Evolutionary conservation across 1,140 invertebrate species (phyloP), one percentile per base, ranked within the genome.

Genomic region (Gryon sp.): DNA sequence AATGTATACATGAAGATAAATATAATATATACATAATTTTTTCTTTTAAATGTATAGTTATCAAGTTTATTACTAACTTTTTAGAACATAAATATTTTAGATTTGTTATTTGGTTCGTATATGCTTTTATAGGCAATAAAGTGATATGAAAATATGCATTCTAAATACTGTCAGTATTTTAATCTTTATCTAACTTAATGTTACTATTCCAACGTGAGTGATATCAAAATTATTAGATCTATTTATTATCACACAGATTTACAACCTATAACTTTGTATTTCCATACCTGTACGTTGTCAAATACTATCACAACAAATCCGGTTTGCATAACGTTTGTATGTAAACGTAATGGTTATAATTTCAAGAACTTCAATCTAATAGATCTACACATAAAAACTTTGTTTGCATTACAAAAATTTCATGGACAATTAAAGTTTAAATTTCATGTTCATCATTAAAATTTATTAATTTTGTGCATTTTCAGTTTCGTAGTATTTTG

Each of bases 301-400:
- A 36, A 19, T 7, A 15, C 2, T 50, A 50, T 63, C 16, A 20
- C 30, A 52, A 50, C 60, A 50, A 63, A 63, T 63, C 60, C 60
- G 45, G 60, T 63, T 63, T 52, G 22, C 45, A 63, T 40, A 52
- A 63, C 4, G 16, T 40, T 32, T 32, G n/a, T 52, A 53, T 53
- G 50, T 16, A 53, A 53, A 53, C 14, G n/a, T 40, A 34, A 40
- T 40, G 11, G 34, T 4, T 16, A 53, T 6, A 24, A 32, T 53
- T 53, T 53, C 19, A 40, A 53, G 2, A 11, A 26, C 34, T 26
- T 24, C 16, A 46, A 11, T 52, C 18, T 22, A 52, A 52, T 52
- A 9, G 22, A 36, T 28, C 9, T 36, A 8, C n/a, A 20, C 7
- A 22, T 52, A 52, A 32, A 46, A 48, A 30, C 9, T 22, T 5